Conservation (phyloP, 2,888 invertebrate species). For the Kryphioiulus occultus region DNA sequence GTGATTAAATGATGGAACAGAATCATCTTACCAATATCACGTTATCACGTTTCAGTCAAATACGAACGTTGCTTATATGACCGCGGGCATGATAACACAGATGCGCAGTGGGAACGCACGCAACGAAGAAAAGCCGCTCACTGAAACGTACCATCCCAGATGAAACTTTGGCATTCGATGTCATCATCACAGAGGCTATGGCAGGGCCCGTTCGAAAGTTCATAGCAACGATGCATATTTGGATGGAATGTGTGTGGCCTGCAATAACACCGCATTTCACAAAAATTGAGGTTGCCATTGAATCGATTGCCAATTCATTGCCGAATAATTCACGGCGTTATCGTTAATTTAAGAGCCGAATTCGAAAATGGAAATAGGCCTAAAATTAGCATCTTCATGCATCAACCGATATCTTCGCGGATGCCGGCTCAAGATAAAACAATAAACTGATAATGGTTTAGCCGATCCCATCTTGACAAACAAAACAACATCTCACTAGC, state of each 20-base stretch:
- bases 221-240: background rate
- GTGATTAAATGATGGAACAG: background rate
- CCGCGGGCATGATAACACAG: background rate
- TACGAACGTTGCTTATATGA: background rate
- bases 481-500: background rate
- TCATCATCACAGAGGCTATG: background rate
- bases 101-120: background rate
- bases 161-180: background rate
- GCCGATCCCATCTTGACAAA: background rate
- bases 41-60: background rate
- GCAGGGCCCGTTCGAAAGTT: background rate
- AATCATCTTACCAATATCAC: background rate
- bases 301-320: background rate
- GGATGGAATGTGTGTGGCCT: background rate
- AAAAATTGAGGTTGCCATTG: background rate
- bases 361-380: background rate
- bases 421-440: background rate
- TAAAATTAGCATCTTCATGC: too few species aligned
- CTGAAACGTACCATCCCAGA: background rate
- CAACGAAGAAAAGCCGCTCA: background rate
- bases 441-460: too few species aligned
- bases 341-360: background rate
- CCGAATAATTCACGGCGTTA: background rate
- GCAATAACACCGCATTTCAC: background rate
- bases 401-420: too few species aligned